phyloP scores from a whole-genome alignment of 2,888 invertebrate species.

The Leptura quadrifasciata region DNA sequence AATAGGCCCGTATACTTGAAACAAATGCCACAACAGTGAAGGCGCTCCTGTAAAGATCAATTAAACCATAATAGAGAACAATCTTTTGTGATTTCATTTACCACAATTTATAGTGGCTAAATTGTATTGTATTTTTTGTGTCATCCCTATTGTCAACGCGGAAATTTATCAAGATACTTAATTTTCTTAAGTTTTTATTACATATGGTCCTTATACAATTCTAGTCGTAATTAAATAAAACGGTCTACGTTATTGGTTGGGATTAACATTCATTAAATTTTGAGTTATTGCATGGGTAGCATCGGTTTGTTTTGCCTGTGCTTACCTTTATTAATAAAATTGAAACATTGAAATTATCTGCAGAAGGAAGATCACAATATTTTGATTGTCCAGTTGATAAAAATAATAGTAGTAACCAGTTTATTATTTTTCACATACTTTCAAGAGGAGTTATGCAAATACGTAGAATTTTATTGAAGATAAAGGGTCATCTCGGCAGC shows the following conservation, averaged over 20 bases:
- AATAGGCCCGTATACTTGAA: slow-evolving; percentile 55
- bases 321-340: too few species aligned
- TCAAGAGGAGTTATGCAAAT: too few species aligned
- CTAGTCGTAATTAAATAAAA: slow-evolving; percentile 10
- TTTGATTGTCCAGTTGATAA: too few species aligned
- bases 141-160: slow-evolving; percentile 49
- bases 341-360: too few species aligned
- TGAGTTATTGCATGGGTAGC: background rate
- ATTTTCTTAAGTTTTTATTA: slow-evolving; percentile 24
- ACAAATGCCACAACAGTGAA: slow-evolving; percentile 34
- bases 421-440: too few species aligned
- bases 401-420: too few species aligned
- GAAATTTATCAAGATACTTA: slow-evolving; percentile 44
- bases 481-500: too few species aligned
- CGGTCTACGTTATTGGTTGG: background rate
- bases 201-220: background rate
- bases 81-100: slow-evolving; percentile 61
- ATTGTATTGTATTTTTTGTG: slow-evolving; percentile 57
- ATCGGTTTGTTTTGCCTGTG: too few species aligned
- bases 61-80: slow-evolving; percentile 46
- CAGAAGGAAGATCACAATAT: too few species aligned
- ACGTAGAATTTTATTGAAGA: too few species aligned
- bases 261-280: background rate
- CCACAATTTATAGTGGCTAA: slow-evolving; percentile 53
- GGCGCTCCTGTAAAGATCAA: slow-evolving; percentile 35